Conservation (phyloP, 2,888 invertebrate genomes). For the Acronicta aceris region DNA sequence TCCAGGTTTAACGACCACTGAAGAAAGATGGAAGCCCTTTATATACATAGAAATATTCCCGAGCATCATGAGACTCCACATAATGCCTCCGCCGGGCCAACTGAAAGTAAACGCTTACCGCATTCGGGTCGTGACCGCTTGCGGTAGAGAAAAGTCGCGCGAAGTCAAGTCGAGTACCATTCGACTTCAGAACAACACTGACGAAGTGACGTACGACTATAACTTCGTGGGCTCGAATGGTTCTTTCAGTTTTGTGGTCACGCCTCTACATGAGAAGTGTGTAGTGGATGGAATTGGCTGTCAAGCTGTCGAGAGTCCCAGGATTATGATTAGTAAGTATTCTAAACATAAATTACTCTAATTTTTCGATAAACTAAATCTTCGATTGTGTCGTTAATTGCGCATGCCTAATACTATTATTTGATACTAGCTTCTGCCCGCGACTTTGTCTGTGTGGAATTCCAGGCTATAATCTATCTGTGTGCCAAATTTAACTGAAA, state of each 20-base stretch:
- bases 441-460: too few species aligned
- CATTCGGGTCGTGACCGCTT: constrained; percentile 69
- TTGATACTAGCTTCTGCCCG: too few species aligned
- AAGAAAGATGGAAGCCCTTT: constrained; percentile 81
- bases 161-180: constrained; percentile 60
- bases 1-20: constrained; percentile 73
- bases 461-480: too few species aligned
- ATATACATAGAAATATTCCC: constrained; percentile 81
- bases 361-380: too few species aligned
- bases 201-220: constrained; percentile 77
- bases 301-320: constrained; percentile 75
- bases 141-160: constrained; percentile 60
- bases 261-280: constrained; percentile 73
- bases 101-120: constrained; percentile 72
- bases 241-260: constrained; percentile 76
- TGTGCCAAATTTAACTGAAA: too few species aligned
- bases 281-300: constrained; percentile 56
- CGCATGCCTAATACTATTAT: too few species aligned
- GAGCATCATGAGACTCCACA: constrained; percentile 73
- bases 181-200: constrained; percentile 62
- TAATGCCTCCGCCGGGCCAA: constrained; percentile 76
- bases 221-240: constrained; percentile 74
- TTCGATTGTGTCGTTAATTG: too few species aligned
- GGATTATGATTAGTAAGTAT: constrained; percentile 79
- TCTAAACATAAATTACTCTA: background rate